These are phyloP conservation scores for Sphaeramia orbicularis DNA, from an alignment of 2,797 vertebrate genomes.

Conservation along the genomic window DNA sequence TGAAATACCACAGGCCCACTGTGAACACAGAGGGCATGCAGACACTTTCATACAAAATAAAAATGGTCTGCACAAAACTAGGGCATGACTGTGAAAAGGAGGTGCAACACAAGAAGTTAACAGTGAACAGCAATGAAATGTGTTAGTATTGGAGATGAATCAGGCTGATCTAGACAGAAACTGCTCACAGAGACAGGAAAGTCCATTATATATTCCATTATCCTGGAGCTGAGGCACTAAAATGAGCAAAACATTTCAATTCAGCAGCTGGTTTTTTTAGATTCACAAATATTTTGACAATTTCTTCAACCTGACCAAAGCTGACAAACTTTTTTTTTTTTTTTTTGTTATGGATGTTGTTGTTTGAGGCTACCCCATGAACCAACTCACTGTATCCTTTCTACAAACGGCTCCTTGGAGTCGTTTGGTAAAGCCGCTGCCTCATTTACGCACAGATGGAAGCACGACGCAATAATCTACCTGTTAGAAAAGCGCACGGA, in stretches of 20 bases:
- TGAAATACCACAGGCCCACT: slow-evolving; percentile 77
- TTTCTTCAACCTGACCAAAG: background rate
- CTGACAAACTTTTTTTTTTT: background rate
- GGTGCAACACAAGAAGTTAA: background rate
- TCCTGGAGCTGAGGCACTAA: background rate
- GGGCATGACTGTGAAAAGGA: background rate
- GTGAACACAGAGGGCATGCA: slow-evolving; percentile 57
- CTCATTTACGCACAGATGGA: slow-evolving; percentile 30
- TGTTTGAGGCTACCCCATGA: background rate
- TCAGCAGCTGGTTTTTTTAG: too few species aligned
- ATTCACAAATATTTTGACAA: too few species aligned
- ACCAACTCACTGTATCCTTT: background rate
- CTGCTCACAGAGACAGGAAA: background rate
- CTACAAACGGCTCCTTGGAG: background rate
- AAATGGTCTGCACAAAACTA: slow-evolving; percentile 4
- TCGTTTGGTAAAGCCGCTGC: background rate
- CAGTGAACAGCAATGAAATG: background rate
- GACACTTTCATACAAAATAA: slow-evolving; percentile 34
- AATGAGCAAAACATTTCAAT: background rate
- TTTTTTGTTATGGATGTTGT: too few species aligned
- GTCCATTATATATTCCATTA: background rate
- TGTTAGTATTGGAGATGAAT: background rate
- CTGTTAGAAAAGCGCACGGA: slow-evolving; percentile 52
- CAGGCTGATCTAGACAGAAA: background rate
- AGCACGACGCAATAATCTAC: slow-evolving; percentile 39